Evolutionary conservation across 2,888 invertebrate genomes (phyloP), one percentile per base, ranked within the genome.

Genomic region (Serripes groenlandicus): DNA sequence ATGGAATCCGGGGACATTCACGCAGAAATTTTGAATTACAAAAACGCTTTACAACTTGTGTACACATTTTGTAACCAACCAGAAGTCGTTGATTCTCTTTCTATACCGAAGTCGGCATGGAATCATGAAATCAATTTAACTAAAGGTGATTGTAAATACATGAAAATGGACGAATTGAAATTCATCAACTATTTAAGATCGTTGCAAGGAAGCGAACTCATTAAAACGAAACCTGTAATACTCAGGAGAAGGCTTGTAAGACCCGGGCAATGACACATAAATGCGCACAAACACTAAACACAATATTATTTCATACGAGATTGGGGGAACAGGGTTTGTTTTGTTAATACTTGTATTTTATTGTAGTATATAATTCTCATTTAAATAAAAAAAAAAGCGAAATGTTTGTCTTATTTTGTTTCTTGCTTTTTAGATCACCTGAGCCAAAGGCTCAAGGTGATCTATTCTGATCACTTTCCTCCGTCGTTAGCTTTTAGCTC

Each of bases 131-230:
- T 69, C 7, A 18, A 5, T 52, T 62, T 83, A 1, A 42, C 35
- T 11, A 23, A 21, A 0, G 64, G 68, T 3, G 82, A 85, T 11
- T 85, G 85, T 72, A 28, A 54, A 4, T 64, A 54, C n/a, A 82
- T 85, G 85, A 66, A 23, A 35, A 73, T 34, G 60, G 73, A 78
- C 52, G 85, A 85, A 32, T 66, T 62, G n/a, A 42, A 71, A 4
- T 85, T 85, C 64, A 85, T 85, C 4, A 35, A 28, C 28, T 26
- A 71, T n/a, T 34, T 85, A 37, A 64, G 85, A n/a, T 23, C 1
- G 1, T 32, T 69, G 49, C 85, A 85, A 42, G 85, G 85, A n/a
- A 85, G 85, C 49, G 77, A 80, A 52, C 56, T 85, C 18, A 42
- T 37, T 21, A 30, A 30, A 42, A 66, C 37, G 23, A 66, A 26